These are phyloP conservation scores for Callopanchax toddi DNA, from an alignment of 2,113 vertebrate genomes.

Conservation along the genomic window DNA sequence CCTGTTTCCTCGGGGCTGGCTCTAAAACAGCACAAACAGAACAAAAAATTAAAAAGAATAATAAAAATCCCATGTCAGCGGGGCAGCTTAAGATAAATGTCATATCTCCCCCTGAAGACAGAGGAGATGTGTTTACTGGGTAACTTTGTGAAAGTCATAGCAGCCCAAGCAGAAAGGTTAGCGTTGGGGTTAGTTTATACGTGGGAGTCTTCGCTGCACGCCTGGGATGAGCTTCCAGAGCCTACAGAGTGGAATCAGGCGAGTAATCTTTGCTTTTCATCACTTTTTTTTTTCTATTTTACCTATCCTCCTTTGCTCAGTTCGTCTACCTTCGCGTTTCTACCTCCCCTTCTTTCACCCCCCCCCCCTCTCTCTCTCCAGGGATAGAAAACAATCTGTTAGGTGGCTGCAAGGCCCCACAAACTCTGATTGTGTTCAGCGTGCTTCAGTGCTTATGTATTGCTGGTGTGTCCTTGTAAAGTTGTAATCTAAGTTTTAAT, in stretches of 20 bases:
- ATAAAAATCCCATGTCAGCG: constrained; percentile 24
- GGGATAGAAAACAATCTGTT: constrained; percentile 59
- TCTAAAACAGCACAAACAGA: constrained; percentile 9
- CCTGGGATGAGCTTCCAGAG: constrained; percentile 57
- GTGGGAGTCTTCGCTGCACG: constrained; percentile 65
- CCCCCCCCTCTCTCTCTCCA: constrained; percentile 10
- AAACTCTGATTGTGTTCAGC: constrained; percentile 48
- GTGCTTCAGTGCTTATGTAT: constrained; percentile 45
- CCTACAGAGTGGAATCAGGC: constrained; percentile 45
- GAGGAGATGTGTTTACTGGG: constrained; percentile 59
- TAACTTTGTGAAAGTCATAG: constrained; percentile 71
- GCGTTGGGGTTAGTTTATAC: constrained; percentile 41
- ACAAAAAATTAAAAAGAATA: background rate
- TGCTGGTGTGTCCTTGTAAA: constrained; percentile 41
- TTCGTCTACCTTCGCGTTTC: constrained; percentile 11
- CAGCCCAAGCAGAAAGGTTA: constrained; percentile 71
- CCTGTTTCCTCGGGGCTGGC: constrained; percentile 16
- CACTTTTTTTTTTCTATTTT: constrained; percentile 24
- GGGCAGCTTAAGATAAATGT: constrained; percentile 68
- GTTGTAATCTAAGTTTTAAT: constrained; percentile 43
- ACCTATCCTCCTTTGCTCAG: background rate
- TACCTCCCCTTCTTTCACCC: constrained; percentile 28
- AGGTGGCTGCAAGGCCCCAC: constrained; percentile 39
- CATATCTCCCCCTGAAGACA: constrained; percentile 57
- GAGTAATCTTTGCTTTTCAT: constrained; percentile 61